These are phyloP conservation scores for Ptyas mucosa DNA, from an alignment of 2,113 vertebrate species.

Conservation along the genomic window DNA sequence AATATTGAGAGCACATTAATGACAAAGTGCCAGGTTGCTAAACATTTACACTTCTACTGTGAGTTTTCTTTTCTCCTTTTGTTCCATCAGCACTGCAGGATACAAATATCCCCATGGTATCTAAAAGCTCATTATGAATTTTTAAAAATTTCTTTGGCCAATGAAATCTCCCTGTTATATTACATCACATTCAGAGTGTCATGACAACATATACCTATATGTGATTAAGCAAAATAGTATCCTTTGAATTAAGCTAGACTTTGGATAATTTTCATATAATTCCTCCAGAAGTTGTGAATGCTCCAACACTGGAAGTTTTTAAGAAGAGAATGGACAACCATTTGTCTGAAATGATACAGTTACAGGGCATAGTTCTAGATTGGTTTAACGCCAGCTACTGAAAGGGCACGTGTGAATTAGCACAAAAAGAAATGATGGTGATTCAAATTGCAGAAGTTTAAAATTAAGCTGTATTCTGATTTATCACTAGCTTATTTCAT, in stretches of 20 bases:
- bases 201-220: constrained; percentile 9
- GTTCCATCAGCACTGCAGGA: neutral
- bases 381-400: constrained; percentile 2
- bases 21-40: neutral
- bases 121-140: neutral
- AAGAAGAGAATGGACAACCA: no score
- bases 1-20: neutral
- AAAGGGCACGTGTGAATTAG: neutral
- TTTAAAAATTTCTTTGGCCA: neutral
- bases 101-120: neutral
- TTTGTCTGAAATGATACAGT: no score
- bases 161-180: constrained; percentile 16
- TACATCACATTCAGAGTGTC: constrained; percentile 14
- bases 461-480: constrained; percentile 41
- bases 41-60: neutral
- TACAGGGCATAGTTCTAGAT: neutral
- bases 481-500: neutral
- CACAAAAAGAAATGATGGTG: constrained; percentile 12
- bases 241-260: neutral
- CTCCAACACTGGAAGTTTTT: no score
- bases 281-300: no score
- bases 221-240: constrained; percentile 17
- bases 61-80: neutral
- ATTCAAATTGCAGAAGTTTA: neutral
- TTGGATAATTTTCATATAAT: neutral